These are phyloP conservation scores for Piezodorus guildinii DNA, from an alignment of 1,140 invertebrate genomes.

Conservation along the genomic window DNA sequence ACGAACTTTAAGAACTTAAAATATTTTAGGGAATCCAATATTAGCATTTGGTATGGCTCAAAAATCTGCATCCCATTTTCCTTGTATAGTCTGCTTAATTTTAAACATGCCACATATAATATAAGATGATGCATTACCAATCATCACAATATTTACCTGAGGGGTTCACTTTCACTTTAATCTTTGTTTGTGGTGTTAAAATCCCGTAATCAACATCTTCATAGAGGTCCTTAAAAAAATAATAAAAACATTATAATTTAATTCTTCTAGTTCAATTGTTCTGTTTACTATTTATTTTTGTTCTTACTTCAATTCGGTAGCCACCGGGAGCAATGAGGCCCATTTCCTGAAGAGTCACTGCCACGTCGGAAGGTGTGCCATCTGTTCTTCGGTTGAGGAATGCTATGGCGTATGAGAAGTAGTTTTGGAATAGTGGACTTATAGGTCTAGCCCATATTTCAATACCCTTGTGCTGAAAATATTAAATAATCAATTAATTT, in stretches of 20 bases:
- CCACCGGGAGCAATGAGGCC: constrained; percentile 63
- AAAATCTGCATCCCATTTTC: too few species aligned
- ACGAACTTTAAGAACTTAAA: too few species aligned
- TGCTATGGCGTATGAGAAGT: constrained; percentile 79
- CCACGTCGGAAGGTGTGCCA: constrained; percentile 81
- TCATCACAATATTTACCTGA: constrained; percentile 48
- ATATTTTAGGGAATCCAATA: too few species aligned
- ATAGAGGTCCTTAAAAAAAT: constrained; percentile 68
- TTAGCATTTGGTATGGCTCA: too few species aligned
- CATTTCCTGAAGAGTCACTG: constrained; percentile 69
- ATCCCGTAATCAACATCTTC: constrained; percentile 76
- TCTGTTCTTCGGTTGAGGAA: constrained; percentile 78
- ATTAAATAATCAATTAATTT: too few species aligned
- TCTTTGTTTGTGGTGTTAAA: constrained; percentile 69
- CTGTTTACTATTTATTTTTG: not conserved
- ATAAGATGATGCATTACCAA: not conserved
- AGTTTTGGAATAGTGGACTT: constrained; percentile 60
- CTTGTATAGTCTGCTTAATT: too few species aligned
- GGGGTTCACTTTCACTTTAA: constrained; percentile 88
- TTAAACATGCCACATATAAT: too few species aligned
- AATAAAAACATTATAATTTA: not conserved
- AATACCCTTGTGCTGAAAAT: constrained; percentile 68
- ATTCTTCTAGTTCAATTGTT: not conserved
- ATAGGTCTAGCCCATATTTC: constrained; percentile 87
- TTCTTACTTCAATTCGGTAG: constrained; percentile 67